phyloP scores from a whole-genome alignment of 2,113 vertebrate genomes.

The Macrotis lagotis region DNA sequence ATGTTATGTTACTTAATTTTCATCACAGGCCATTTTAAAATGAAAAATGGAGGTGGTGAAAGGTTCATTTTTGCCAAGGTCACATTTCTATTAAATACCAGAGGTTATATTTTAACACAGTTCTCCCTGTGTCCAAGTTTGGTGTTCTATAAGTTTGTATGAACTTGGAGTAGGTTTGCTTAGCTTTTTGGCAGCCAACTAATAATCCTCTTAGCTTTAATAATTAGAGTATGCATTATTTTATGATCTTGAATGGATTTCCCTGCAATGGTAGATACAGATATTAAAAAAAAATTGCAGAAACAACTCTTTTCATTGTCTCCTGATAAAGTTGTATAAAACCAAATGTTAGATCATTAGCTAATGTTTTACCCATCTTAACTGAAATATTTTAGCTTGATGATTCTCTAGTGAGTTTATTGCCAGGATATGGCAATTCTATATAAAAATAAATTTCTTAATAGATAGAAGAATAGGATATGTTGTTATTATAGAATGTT shows the following conservation, averaged over 20 bases:
- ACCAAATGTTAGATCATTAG: not conserved
- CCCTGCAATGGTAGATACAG: not conserved
- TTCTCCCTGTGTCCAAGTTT: not conserved
- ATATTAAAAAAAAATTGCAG: not conserved
- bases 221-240: not conserved
- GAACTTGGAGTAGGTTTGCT: not conserved
- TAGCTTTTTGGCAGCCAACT: not conserved
- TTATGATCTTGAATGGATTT: not conserved
- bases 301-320: not conserved
- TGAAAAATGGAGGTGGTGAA: not conserved
- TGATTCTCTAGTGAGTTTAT: not conserved
- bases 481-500: not conserved
- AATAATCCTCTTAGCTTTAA: not conserved
- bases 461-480: not conserved
- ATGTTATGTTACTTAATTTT: not conserved
- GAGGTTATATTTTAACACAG: not conserved
- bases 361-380: not conserved
- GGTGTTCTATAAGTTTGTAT: not conserved
- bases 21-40: not conserved
- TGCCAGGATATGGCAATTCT: not conserved
- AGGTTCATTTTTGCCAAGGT: not conserved
- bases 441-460: not conserved
- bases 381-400: not conserved
- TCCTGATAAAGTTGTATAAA: not conserved
- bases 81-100: not conserved